These are phyloP conservation scores for Oscheius myriophilus DNA, from an alignment of 2,888 invertebrate genomes.

Conservation along the genomic window DNA sequence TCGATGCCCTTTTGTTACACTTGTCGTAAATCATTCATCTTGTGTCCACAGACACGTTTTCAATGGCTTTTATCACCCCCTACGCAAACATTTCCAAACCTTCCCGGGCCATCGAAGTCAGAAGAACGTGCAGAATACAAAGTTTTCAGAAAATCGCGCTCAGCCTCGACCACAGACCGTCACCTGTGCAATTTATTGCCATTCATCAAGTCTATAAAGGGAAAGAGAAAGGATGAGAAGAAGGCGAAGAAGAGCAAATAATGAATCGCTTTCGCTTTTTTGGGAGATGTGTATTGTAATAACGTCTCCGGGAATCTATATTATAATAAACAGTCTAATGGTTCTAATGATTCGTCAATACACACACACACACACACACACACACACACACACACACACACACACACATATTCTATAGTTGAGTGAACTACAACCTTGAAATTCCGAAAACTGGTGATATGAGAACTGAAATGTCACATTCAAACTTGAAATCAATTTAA, in stretches of 20 bases:
- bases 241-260: constrained; percentile 4
- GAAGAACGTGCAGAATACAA: neutral
- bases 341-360: too few relatives aligned
- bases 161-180: constrained; percentile 17
- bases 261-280: too few relatives aligned
- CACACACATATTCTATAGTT: too few relatives aligned
- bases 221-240: constrained; percentile 47
- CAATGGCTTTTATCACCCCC: constrained; percentile 17
- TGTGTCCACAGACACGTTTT: constrained; percentile 4
- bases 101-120: neutral
- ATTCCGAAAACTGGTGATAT: too few relatives aligned
- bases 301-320: too few relatives aligned
- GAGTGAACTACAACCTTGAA: too few relatives aligned
- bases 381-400: too few relatives aligned
- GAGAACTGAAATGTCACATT: too few relatives aligned
- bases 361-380: too few relatives aligned
- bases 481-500: too few relatives aligned
- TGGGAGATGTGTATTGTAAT: too few relatives aligned
- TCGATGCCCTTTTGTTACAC: neutral
- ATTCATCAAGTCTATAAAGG: constrained; percentile 52
- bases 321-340: too few relatives aligned
- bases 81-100: constrained; percentile 14
- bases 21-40: neutral
- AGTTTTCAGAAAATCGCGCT: constrained; percentile 23
- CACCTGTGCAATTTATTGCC: constrained; percentile 31